phyloP scores from a whole-genome alignment of 2,888 invertebrate genomes.

The Agrypnus murinus region DNA sequence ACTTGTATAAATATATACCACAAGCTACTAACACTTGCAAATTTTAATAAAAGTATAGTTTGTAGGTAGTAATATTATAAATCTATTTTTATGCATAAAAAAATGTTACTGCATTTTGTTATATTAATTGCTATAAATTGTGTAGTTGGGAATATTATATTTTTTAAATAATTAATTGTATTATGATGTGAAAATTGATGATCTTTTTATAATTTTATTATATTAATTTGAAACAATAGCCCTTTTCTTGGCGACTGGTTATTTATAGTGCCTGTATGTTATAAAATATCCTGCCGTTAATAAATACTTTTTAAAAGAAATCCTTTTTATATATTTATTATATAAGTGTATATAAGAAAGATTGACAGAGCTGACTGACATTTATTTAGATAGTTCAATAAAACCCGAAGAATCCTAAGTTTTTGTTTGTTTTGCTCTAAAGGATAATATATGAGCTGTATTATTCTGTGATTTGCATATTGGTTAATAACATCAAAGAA shows the following conservation, averaged over 20 bases:
- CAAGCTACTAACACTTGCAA: constrained; percentile 2
- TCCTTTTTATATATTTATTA: neutral
- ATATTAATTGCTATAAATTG: constrained; percentile 8
- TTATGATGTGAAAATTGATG: too few species aligned
- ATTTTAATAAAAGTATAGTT: constrained; percentile 11
- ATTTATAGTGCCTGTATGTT: constrained; percentile 23
- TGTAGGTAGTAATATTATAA: constrained; percentile 1
- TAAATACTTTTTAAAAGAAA: constrained; percentile 8
- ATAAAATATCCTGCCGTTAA: constrained; percentile 23
- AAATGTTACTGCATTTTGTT: constrained; percentile 15
- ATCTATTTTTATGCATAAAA: constrained; percentile 15
- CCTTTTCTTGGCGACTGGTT: constrained; percentile 1
- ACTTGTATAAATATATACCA: too few species aligned
- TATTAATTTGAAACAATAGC: neutral
- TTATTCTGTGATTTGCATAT: too few species aligned
- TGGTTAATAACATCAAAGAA: too few species aligned
- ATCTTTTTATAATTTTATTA: neutral
- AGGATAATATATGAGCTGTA: too few species aligned
- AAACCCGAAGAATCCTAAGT: too few species aligned
- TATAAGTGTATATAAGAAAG: too few species aligned
- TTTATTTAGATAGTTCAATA: too few species aligned
- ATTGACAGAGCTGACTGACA: too few species aligned
- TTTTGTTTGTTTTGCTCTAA: too few species aligned
- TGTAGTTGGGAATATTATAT: constrained; percentile 1
- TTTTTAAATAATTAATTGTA: neutral